phyloP scores from a whole-genome alignment of 2,113 vertebrate genomes.

The Amblyopsis rosae region DNA sequence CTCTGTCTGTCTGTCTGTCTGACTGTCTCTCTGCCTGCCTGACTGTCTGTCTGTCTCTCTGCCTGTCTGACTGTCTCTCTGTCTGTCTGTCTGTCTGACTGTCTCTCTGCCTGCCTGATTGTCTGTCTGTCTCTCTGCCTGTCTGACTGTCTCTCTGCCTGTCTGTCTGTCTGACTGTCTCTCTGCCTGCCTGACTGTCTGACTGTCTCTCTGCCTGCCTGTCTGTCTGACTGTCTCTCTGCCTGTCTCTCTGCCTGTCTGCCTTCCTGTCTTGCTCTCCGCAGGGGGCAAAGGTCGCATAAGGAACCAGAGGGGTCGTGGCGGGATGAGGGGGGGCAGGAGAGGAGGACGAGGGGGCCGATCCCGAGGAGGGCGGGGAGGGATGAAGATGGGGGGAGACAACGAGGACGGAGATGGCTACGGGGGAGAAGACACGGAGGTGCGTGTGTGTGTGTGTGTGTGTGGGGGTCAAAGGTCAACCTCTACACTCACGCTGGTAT shows the following conservation, averaged over 20 bases:
- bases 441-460: conserved; percentile 19
- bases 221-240: not conserved
- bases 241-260: too few relatives aligned
- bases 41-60: too few relatives aligned
- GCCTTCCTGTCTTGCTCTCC: not conserved
- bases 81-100: too few relatives aligned
- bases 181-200: too few relatives aligned
- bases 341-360: conserved; percentile 74
- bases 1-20: too few relatives aligned
- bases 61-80: too few relatives aligned
- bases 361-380: conserved; percentile 69
- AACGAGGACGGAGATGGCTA: conserved; percentile 80
- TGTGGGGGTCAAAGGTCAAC: not conserved
- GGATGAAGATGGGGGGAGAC: conserved; percentile 74
- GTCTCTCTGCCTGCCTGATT: too few relatives aligned
- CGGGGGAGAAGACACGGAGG: conserved; percentile 73
- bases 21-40: too few relatives aligned
- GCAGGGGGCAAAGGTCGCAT: conserved; percentile 83
- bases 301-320: conserved; percentile 83
- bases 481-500: not conserved
- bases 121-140: too few relatives aligned
- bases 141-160: too few relatives aligned
- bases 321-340: conserved; percentile 81
- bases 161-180: too few relatives aligned
- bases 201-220: too few relatives aligned